phyloP scores from a whole-genome alignment of 2,797 vertebrate genomes.

The Loriculus beryllinus region DNA sequence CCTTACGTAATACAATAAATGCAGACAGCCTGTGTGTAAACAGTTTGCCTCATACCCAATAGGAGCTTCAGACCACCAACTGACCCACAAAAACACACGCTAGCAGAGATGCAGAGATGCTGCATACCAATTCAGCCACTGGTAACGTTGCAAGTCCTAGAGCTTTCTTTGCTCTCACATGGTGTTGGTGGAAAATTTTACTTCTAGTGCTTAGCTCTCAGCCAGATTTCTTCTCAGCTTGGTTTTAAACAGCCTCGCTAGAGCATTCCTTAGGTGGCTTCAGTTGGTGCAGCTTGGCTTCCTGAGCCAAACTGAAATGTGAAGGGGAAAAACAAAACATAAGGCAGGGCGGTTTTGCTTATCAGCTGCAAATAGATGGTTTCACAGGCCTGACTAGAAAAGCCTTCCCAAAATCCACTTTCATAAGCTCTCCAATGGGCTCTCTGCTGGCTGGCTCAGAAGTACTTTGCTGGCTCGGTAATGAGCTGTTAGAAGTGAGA shows the following conservation, averaged over 20 bases:
- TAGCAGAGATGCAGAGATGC: neutral
- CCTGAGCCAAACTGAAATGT: neutral
- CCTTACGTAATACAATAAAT: neutral
- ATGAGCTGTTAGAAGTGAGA: conserved; percentile 44
- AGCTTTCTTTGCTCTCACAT: neutral
- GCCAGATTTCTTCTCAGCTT: neutral
- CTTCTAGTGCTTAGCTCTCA: neutral
- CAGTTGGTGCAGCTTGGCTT: neutral
- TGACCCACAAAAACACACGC: neutral
- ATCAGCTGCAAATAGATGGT: neutral
- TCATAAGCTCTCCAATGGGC: neutral
- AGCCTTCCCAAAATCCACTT: neutral
- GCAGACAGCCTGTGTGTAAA: neutral
- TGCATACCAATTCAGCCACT: neutral
- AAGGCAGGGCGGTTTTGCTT: neutral
- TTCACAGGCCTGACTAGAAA: neutral
- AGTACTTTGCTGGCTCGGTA: conserved; percentile 14
- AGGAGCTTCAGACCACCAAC: neutral
- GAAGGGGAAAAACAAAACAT: neutral
- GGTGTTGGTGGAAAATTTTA: neutral
- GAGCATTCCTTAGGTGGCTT: neutral
- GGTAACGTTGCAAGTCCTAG: neutral
- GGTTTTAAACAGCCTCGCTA: neutral
- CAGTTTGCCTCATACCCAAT: neutral
- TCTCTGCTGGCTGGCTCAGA: neutral